Conservation (phyloP, 1,140 invertebrate genomes). For the Drosophila sucinea region DNA sequence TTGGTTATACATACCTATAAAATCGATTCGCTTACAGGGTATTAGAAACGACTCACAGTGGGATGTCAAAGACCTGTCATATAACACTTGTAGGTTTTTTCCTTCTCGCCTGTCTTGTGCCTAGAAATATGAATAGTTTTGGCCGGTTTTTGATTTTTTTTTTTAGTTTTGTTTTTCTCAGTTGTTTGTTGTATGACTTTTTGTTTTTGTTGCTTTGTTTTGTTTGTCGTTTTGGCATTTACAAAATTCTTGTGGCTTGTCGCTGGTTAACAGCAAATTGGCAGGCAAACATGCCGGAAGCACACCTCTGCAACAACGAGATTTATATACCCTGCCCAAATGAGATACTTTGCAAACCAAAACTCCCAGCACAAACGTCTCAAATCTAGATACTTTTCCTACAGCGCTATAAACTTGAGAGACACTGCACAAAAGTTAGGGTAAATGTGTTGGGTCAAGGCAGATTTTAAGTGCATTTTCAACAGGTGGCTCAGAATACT, state of each 20-base stretch:
- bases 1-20: too few species aligned
- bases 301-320: background rate
- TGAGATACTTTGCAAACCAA: too few species aligned
- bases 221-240: conserved; percentile 33
- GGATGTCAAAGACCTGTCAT: conserved; percentile 70
- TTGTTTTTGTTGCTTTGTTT: background rate
- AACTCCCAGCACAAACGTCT: too few species aligned
- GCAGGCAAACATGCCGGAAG: conserved; percentile 17
- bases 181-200: conserved; percentile 24
- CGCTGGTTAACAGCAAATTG: conserved; percentile 35
- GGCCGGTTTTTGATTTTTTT: conserved; percentile 25
- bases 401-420: too few species aligned
- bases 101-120: conserved; percentile 35
- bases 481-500: background rate
- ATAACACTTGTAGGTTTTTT: conserved; percentile 43
- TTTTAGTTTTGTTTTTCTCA: conserved; percentile 1
- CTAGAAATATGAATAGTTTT: conserved; percentile 16
- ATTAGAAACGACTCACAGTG: conserved; percentile 56
- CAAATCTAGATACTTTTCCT: too few species aligned
- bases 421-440: too few species aligned
- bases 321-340: background rate
- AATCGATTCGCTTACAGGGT: background rate
- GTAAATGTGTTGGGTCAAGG: background rate
- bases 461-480: background rate
- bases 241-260: conserved; percentile 39